Base-by-base conservation (phyloP, 2,113 vertebrate species). In the Hystrix brachyura region DNA sequence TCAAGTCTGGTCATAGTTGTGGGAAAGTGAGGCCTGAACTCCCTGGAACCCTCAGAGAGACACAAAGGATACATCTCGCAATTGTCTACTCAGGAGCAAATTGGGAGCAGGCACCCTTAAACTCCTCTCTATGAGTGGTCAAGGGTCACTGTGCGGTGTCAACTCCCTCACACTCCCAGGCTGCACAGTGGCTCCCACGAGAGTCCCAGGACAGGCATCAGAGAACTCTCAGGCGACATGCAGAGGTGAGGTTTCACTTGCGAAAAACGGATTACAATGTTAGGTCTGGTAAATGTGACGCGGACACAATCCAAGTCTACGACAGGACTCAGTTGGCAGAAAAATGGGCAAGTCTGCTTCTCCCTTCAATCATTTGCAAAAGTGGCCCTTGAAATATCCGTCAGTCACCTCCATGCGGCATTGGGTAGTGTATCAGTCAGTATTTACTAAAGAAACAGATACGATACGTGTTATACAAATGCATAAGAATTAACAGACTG, bases 1-100 rank as follows among this genome's bases (percentile, higher is more conserved):
- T 64, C n/a, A 78, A 12, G 12, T 90, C 78, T 96, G 53, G 46
- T 82, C 67, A 78, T 32, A 46, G 55, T 60, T 71, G 62, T 95
- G 74, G 69, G 62, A 76, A 65, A 11, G 55, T 74, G 76, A 64
- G 62, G 25, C 27, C 19, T 51, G 87, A 43, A 18, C 38, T 34
- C 93, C 51, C 69, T 93, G 81, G 67, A 32, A 72, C 25, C 13
- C 38, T 69, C 29, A n/a, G 48, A 95, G 19, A 71, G 13, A 48
- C 3, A 9, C 46, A 69, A 69, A 81, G 53, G 21, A 67, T 48
- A 34, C 17, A 53, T 84, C 48, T 76, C 57, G 80, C 34, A 32
- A 67, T 11, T 8, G 55, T 46, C 32, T 57, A 13, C 14, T 74
- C 71, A 25, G 57, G 78, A 71, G 55, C 43, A 67, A 23, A 10